Base-by-base conservation (phyloP, 2,888 invertebrate genomes). In the Hanleya hanleyi region DNA sequence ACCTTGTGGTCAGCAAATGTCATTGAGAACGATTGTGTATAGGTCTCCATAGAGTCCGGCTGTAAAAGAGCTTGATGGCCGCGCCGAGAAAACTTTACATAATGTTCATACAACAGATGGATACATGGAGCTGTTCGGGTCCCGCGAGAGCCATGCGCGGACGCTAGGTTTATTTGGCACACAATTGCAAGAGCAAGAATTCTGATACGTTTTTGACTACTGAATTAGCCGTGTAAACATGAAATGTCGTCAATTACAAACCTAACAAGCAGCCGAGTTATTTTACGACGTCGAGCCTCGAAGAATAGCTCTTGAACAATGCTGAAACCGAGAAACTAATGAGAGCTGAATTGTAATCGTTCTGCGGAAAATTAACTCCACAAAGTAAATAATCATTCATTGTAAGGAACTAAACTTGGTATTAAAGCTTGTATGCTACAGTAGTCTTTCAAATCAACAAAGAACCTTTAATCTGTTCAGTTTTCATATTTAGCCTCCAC, bases 61-160 rank as follows among this genome's bases (percentile, higher is more conserved):
- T 29, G 57, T 57, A 57, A 57, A 57, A 57, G 22, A 57, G 57
- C 57, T 57, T 29, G 57, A 29, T 57, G 57, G 26, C 57, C 32
- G 57, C 47, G 47, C 32, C 32, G 57, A 29, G 32, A 29, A 57
- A 57, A 57, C 57, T 57, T 57, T 57, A 57, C 57, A 57, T 57
- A 57, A 57, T 57, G 57, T 57, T 29, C 32, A 57, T 29, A 57
- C 57, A 57, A 57, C 57, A 57, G 57, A 57, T 57, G 57, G 57
- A 57, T 57, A 57, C 57, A 29, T 32, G 57, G 29, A 32, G 29
- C 29, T 15, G 29, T 29, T 15, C 22, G 1, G 12, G 4, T 57
- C 57, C 57, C 57, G 15, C 4, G 57, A 57, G 57, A 57, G 4
- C 22, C 4, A 22, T 32, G 18, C 32, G 18, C 32, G 32, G 57